These are phyloP conservation scores for Acanthopagrus latus DNA, from an alignment of 2,797 vertebrate species.

Conservation along the genomic window DNA sequence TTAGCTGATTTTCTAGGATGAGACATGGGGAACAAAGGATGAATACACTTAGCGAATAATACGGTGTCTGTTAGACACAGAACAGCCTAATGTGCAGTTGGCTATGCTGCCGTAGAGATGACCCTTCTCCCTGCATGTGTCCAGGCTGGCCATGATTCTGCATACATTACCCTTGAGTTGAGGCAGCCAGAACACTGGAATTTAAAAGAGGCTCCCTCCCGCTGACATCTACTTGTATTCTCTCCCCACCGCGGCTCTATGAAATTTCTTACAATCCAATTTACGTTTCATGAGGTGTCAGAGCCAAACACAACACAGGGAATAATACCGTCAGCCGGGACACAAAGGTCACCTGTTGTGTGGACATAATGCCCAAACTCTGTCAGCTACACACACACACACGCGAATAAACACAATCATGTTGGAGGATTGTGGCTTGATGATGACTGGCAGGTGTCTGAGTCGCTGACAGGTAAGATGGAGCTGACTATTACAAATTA, in stretches of 20 bases:
- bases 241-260: constrained; percentile 47
- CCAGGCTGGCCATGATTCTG: constrained; percentile 75
- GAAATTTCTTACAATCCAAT: constrained; percentile 77
- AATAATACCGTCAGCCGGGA: constrained; percentile 68
- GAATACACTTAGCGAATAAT: constrained; percentile 74
- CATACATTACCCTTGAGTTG: constrained; percentile 83
- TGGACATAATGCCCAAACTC: constrained; percentile 36
- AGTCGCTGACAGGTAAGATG: constrained; percentile 62
- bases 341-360: constrained; percentile 67
- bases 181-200: constrained; percentile 70
- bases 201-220: constrained; percentile 74
- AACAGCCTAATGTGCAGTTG: constrained; percentile 68
- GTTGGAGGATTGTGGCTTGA: constrained; percentile 21
- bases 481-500: constrained; percentile 49
- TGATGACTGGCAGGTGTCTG: constrained; percentile 70
- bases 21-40: constrained; percentile 62
- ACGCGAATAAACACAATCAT: constrained; percentile 40
- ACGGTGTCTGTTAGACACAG: constrained; percentile 59
- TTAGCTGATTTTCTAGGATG: constrained; percentile 70
- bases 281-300: constrained; percentile 75
- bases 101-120: constrained; percentile 70
- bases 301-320: constrained; percentile 59
- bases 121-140: constrained; percentile 78
- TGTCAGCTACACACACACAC: constrained; percentile 36
- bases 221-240: constrained; percentile 62